Percentiles rank a stretch among this genome's conserved stretches.
Evolutionary conservation across 2,888 invertebrate species (phyloP).

Genomic region (Parnassius glacialis): DNA sequence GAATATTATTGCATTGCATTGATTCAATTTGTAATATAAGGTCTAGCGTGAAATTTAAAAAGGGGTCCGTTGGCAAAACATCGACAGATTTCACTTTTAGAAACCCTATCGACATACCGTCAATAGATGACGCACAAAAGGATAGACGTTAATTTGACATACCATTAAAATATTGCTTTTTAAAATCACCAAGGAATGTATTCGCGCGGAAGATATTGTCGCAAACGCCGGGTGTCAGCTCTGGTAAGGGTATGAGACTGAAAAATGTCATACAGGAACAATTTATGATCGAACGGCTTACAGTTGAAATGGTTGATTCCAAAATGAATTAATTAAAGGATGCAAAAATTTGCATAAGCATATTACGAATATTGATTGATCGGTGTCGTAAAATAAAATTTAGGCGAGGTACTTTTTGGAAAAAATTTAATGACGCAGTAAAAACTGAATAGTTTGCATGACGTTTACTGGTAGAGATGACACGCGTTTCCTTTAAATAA

Average conservation of each 20-base stretch:
- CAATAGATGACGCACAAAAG: slow-evolving; percentile 65
- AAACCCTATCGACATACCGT: slow-evolving; percentile 76
- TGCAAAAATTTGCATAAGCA: slow-evolving; percentile 60
- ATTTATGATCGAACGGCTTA: slow-evolving; percentile 55
- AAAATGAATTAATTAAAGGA: slow-evolving; percentile 67
- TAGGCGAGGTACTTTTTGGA: slow-evolving; percentile 38
- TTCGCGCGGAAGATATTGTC: slow-evolving; percentile 68
- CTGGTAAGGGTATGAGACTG: slow-evolving; percentile 32
- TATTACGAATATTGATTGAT: slow-evolving; percentile 62
- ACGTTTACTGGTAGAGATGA: slow-evolving; percentile 51
- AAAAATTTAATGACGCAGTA: slow-evolving; percentile 59
- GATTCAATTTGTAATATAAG: slow-evolving; percentile 76
- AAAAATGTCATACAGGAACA: slow-evolving; percentile 59
- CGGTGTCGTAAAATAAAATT: slow-evolving; percentile 64
- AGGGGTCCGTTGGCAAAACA: slow-evolving; percentile 67
- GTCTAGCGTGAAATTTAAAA: slow-evolving; percentile 67
- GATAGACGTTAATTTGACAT: slow-evolving; percentile 77
- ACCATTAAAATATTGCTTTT: slow-evolving; percentile 77
- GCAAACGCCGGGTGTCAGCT: slow-evolving; percentile 53
- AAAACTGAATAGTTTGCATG: slow-evolving; percentile 50
- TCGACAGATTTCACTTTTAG: slow-evolving; percentile 41
- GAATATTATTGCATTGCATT: slow-evolving; percentile 51
- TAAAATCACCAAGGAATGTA: slow-evolving; percentile 61
- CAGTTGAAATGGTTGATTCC: slow-evolving; percentile 39
- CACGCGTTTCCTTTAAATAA: slow-evolving; percentile 67